Conservation (phyloP, 2,113 vertebrate genomes). For the Arenaria interpres region DNA sequence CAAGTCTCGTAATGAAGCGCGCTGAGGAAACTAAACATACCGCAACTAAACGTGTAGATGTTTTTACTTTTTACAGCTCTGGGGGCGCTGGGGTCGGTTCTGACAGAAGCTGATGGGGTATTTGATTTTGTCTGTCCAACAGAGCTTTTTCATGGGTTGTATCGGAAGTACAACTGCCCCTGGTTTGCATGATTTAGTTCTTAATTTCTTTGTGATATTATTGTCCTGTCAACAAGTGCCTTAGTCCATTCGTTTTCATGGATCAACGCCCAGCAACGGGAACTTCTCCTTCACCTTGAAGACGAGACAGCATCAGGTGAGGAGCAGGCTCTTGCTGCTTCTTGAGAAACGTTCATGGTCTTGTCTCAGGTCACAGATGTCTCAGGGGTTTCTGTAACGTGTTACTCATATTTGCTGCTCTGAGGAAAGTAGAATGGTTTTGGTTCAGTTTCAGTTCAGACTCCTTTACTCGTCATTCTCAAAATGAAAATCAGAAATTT, state of each 20-base stretch:
- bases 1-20: background rate
- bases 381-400: background rate
- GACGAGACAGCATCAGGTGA: background rate
- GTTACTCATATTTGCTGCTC: background rate
- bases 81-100: background rate
- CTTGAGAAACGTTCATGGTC: background rate
- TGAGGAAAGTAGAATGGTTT: background rate
- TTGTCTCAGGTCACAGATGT: background rate
- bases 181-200: background rate
- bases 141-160: background rate
- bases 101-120: background rate
- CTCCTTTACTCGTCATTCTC: background rate
- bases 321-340: background rate
- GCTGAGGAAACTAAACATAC: background rate
- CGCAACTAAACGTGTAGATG: background rate
- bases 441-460: background rate
- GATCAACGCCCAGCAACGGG: background rate
- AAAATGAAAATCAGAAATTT: background rate
- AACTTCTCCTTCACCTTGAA: background rate
- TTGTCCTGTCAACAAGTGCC: background rate
- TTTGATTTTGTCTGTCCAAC: background rate
- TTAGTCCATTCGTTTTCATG: background rate
- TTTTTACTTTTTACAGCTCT: background rate
- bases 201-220: background rate
- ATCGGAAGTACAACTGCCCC: background rate